phyloP scores from a whole-genome alignment of 1,140 invertebrate genomes.

The Agraylea sexmaculata region DNA sequence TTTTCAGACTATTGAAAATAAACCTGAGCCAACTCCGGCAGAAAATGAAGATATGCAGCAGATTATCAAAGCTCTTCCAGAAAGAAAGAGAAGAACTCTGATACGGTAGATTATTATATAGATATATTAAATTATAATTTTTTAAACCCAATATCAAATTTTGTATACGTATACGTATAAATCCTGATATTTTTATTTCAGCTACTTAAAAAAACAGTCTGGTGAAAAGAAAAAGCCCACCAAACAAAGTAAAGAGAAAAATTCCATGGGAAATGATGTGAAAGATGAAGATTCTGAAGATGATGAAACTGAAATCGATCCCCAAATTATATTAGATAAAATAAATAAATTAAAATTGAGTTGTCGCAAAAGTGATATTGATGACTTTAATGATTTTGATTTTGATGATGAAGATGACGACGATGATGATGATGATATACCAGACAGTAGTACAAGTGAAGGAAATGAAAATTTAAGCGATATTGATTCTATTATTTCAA shows the following conservation, averaged over 20 bases:
- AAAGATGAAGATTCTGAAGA: slow-evolving; percentile 15
- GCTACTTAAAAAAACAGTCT: slow-evolving; percentile 15
- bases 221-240: slow-evolving; percentile 6
- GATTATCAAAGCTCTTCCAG: slow-evolving; percentile 47
- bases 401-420: slow-evolving; percentile 20
- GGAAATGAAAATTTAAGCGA: no score
- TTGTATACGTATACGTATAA: not conserved
- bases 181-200: slow-evolving; percentile 8
- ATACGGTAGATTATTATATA: slow-evolving; percentile 42
- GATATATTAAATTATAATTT: not conserved
- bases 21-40: slow-evolving; percentile 38
- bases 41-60: slow-evolving; percentile 46
- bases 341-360: slow-evolving; percentile 31
- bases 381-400: slow-evolving; percentile 24
- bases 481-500: not conserved
- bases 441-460: no score
- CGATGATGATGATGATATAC: slow-evolving; percentile 20
- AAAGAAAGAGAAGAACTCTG: slow-evolving; percentile 52
- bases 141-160: not conserved
- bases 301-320: slow-evolving; percentile 3
- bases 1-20: slow-evolving; percentile 22
- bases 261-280: slow-evolving; percentile 16
- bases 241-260: slow-evolving; percentile 25
- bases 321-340: slow-evolving; percentile 28
- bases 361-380: slow-evolving; percentile 22